Base-by-base conservation (phyloP, 2,113 vertebrate species). In the Ramphastos sulfuratus region DNA sequence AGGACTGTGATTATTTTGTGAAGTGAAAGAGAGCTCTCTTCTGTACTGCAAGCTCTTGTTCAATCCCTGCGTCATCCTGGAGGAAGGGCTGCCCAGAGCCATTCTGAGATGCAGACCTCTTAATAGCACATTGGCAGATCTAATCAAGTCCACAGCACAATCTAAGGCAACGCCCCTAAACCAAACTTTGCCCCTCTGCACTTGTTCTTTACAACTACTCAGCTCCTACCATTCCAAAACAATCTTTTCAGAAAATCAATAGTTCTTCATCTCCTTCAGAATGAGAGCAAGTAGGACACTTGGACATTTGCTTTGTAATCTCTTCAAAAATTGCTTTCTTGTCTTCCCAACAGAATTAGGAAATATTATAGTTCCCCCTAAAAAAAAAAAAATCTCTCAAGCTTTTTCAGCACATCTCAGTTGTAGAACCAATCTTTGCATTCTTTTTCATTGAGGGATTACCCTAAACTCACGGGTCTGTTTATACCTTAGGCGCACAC, bases 221-320 rank as follows among this genome's bases (percentile, higher is more conserved):
- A 54, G 85, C 92, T 95, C 95, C 90, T 85, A 93, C 95, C 85
- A 92, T 94, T 96, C 95, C 96, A 96, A 95, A 96, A 95, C 96
- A 96, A 96, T 96, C 95, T 96, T 93, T 89, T 90, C 96, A 93
- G 92, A 95, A 96, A 96, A 96, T 96, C 96, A 78, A 96, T 96
- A 96, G 95, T 96, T 96, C 96, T 96, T 95, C 95, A 96, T 96
- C 96, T 95, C 93, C 95, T 93, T 92, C 93, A 90, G 92, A 96
- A 94, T 7, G 88, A 96, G 88, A 96, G 96, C 95, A 88, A 96
- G 95, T 88, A 91, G 96, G 95, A 96, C 93, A 93, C 95, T 95
- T 96, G 92, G 94, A 94, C 84, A 52, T 82, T 92, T 82, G 94
- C 96, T 96, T 95, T 96, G 92, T 94, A 96, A 96, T 96, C 94